A percentile compares a stretch with the other conserved stretches of the same genome.
Conservation (phyloP, 2,797 vertebrate species). For the Scleropages formosus region DNA sequence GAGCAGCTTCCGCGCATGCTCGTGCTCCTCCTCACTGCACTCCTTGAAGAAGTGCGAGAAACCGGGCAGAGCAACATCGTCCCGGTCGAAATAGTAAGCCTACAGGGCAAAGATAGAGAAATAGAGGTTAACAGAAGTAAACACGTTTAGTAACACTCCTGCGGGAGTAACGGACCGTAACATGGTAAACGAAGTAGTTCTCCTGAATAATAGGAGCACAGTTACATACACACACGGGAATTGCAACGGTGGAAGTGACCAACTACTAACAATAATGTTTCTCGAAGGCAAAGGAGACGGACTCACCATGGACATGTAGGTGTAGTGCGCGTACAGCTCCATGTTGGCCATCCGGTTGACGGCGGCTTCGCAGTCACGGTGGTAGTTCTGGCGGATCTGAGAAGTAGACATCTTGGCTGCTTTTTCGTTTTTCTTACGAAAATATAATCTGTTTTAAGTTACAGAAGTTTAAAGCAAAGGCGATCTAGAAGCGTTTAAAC, state of each 20-base stretch:
- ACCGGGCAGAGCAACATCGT: constrained; percentile 71
- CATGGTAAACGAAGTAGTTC: too few relatives aligned
- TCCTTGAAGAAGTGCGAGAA: constrained; percentile 74
- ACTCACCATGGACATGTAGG: constrained; percentile 77
- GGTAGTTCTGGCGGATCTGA: constrained; percentile 75
- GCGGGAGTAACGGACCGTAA: too few relatives aligned
- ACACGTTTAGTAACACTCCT: too few relatives aligned
- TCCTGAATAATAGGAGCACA: too few relatives aligned
- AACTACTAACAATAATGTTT: too few relatives aligned
- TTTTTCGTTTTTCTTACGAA: neutral
- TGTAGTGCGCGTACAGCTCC: constrained; percentile 75
- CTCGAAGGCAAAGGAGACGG: too few relatives aligned
- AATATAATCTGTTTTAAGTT: neutral
- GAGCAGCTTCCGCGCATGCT: constrained; percentile 69
- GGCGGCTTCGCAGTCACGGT: constrained; percentile 75
- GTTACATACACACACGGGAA: too few relatives aligned
- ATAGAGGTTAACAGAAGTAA: neutral
- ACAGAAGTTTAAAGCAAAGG: neutral
- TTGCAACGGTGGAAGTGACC: too few relatives aligned
- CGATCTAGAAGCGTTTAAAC: neutral
- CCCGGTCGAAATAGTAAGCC: constrained; percentile 68
- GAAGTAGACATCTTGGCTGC: constrained; percentile 53
- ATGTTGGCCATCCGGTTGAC: constrained; percentile 76
- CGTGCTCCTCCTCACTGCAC: constrained; percentile 65
- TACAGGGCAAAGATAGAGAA: constrained; percentile 32